Conservation (phyloP, 1,140 invertebrate species). For the Cardiocondyla obscurior region DNA sequence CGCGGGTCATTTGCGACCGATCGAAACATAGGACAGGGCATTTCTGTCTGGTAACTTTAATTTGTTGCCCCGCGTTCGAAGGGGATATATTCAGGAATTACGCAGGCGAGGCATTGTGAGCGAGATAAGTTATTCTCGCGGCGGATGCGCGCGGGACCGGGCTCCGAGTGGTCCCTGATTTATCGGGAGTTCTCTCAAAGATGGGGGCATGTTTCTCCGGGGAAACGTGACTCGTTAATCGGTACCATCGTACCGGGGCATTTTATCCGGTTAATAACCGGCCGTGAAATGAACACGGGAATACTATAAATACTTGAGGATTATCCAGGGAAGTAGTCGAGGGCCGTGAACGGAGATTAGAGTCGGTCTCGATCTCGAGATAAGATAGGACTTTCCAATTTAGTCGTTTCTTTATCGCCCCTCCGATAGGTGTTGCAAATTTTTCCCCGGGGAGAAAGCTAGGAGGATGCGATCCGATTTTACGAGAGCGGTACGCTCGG, state of each 20-base stretch:
- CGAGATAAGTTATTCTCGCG: conserved; percentile 14
- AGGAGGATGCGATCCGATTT: not conserved
- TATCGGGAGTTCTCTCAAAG: conserved; percentile 48
- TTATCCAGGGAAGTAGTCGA: conserved; percentile 18
- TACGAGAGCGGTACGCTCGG: conserved; percentile 1
- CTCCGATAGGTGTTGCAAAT: conserved; percentile 5
- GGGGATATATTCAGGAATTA: conserved; percentile 14
- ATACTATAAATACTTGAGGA: conserved; percentile 43
- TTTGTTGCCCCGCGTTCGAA: conserved; percentile 6
- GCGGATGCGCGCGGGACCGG: not conserved
- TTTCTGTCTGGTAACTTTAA: conserved; percentile 24
- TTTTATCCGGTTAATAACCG: conserved; percentile 54
- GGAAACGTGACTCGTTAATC: conserved; percentile 67
- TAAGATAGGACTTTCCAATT: conserved; percentile 32
- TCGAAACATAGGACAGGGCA: not conserved
- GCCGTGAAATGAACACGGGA: conserved; percentile 34
- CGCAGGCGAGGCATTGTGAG: conserved; percentile 8
- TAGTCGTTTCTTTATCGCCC: conserved; percentile 26
- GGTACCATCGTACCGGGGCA: conserved; percentile 49
- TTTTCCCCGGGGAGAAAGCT: not conserved
- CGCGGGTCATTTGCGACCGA: not conserved
- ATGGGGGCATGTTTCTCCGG: conserved; percentile 30
- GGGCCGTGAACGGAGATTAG: conserved; percentile 27
- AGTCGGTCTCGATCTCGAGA: conserved; percentile 29
- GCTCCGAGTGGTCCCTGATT: conserved; percentile 40